Base-by-base conservation (phyloP, 2,113 vertebrate species). In the Brachyhypopomus occidentalis region DNA sequence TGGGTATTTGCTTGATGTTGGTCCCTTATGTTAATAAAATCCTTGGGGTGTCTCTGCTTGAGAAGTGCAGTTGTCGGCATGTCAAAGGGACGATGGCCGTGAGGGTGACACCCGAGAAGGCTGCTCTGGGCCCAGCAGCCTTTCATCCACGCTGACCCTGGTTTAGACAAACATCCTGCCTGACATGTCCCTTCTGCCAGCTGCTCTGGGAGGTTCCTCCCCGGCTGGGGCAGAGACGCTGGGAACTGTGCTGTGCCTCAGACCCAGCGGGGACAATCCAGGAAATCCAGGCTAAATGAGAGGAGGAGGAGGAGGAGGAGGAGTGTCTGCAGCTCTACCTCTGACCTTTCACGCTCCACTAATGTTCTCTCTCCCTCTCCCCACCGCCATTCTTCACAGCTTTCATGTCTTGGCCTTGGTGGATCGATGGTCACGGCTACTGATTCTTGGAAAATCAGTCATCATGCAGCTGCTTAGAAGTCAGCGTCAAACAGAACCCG, bases 101-200 rank as follows among this genome's bases (percentile, higher is more conserved):
- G 41, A 79, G 70, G 60, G 64, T 19, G 72, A 88, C 81, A 83
- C 77, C 72, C 30, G 70, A 86, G 79, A 81, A 79, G 81, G 70
- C 78, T 16, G 41, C 80, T 60, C 25, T 30, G 38, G 67, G 0
- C 9, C 45, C 5, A 1, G 12, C 45, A 52, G 45, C 52, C n/a
- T 85, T 90, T 87, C 74, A 87, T 90, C 85, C 79, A 60, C 82
- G 84, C 75, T 89, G 86, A 89, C 87, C 86, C 88, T 82, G 77
- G 73, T 84, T 81, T 87, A 84, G 86, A 80, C 86, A 91, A 92
- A 90, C 88, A 91, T 88, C 89, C 70, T 85, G 84, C 78, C 87
- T 89, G 90, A 84, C 78, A 58, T 82, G 80, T n/a, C 67, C 22
- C 55, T 84, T 88, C 86, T 77, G 72, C 76, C 87, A 88, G 84